These are phyloP conservation scores for Halictus quadricinctus DNA, from an alignment of 2,888 invertebrate genomes.

Conservation along the genomic window DNA sequence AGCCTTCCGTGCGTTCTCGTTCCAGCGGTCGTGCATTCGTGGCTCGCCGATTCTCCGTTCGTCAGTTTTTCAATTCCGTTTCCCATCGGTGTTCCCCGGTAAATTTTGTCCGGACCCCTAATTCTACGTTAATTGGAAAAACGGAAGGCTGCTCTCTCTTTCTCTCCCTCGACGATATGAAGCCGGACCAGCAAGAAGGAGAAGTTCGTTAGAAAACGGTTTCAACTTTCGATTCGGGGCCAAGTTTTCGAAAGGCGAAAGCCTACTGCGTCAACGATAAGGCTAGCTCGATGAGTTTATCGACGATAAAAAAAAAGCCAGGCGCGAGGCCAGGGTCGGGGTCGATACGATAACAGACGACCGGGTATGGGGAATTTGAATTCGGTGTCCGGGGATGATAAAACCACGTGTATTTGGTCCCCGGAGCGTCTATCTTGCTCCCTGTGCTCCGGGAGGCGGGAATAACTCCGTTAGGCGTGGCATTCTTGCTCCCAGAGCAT, in stretches of 20 bases:
- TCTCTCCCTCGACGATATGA: background rate
- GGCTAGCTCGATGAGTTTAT: constrained; percentile 18
- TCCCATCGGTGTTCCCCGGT: background rate
- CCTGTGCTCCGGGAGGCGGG: background rate
- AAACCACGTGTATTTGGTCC: background rate
- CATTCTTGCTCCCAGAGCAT: background rate
- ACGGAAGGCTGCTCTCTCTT: background rate
- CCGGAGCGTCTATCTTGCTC: background rate
- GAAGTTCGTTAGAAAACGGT: constrained; percentile 14
- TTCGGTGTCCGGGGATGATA: background rate
- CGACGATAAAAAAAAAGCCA: constrained; percentile 14
- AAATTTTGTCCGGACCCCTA: constrained; percentile 29
- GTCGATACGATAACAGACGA: background rate
- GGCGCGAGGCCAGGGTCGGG: background rate
- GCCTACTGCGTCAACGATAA: constrained; percentile 21
- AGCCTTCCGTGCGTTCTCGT: background rate
- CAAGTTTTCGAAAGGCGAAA: background rate
- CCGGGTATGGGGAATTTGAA: background rate
- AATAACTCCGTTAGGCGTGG: background rate
- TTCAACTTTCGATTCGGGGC: constrained; percentile 9
- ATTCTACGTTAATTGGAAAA: constrained; percentile 36
- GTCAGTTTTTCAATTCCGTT: constrained; percentile 38
- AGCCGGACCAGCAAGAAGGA: background rate
- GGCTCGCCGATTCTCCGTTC: constrained; percentile 19
- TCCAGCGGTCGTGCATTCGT: background rate